Conservation (phyloP, 2,888 invertebrate species). For the Nomada ruficornis region DNA sequence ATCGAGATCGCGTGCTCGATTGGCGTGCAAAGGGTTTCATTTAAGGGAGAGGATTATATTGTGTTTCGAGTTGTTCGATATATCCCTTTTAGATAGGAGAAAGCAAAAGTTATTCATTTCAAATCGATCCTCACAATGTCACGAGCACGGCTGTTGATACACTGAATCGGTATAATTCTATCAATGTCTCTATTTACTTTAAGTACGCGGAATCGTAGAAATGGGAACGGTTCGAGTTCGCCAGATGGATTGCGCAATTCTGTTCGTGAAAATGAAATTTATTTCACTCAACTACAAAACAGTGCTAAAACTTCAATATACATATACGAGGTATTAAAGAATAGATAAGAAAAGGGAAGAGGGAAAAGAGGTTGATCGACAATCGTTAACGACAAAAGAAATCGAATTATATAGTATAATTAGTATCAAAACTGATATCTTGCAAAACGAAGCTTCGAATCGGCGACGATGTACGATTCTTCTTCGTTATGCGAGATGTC, state of each 20-base stretch:
- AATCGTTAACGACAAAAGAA: background rate
- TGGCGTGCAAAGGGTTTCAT: too few relatives aligned
- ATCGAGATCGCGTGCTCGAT: too few relatives aligned
- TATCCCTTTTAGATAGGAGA: background rate
- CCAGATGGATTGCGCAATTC: background rate
- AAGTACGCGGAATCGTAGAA: background rate
- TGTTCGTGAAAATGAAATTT: constrained; percentile 7
- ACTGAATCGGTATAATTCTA: background rate
- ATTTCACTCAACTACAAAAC: background rate
- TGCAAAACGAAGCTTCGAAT: background rate
- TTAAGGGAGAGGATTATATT: background rate
- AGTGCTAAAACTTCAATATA: constrained; percentile 15
- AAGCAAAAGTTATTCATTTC: background rate
- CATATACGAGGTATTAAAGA: constrained; percentile 8
- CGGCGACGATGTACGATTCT: background rate
- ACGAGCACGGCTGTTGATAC: background rate
- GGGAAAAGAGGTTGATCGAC: background rate
- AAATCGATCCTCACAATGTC: background rate
- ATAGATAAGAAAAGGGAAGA: background rate
- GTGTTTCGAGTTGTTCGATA: background rate
- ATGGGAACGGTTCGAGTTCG: background rate
- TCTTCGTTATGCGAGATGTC: background rate
- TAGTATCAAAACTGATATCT: constrained; percentile 41
- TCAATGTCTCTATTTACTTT: constrained; percentile 22
- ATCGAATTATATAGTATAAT: constrained; percentile 21